phyloP scores from a whole-genome alignment of 2,113 vertebrate species.

The Anoplopoma fimbria region DNA sequence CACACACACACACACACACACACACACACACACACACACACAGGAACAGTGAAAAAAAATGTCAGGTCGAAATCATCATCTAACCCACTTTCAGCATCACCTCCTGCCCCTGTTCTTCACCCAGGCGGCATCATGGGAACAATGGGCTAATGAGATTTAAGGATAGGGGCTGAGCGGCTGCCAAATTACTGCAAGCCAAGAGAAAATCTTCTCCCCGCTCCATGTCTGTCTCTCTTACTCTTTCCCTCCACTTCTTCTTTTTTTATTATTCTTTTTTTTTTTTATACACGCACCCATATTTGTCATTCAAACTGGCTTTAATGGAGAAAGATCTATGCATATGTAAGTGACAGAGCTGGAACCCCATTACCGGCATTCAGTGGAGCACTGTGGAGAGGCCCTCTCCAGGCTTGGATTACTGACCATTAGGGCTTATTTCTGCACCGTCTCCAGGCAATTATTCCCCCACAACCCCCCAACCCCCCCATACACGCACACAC shows the following conservation, averaged over 20 bases:
- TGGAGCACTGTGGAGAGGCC: conserved; percentile 81
- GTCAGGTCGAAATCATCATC: conserved; percentile 63
- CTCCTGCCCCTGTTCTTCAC: conserved; percentile 66
- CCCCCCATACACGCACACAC: neutral
- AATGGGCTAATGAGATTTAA: conserved; percentile 85
- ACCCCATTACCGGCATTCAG: conserved; percentile 83
- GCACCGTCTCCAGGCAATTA: conserved; percentile 82
- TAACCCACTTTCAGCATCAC: conserved; percentile 80
- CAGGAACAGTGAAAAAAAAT: conserved; percentile 46
- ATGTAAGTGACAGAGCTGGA: conserved; percentile 84
- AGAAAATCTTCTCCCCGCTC: conserved; percentile 70
- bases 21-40: conserved; percentile 6
- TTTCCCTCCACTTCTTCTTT: conserved; percentile 41
- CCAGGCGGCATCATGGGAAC: conserved; percentile 84
- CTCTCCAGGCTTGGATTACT: conserved; percentile 83
- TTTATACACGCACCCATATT: conserved; percentile 78
- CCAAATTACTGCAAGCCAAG: conserved; percentile 80
- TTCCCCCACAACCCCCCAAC: conserved; percentile 50
- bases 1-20: conserved; percentile 7
- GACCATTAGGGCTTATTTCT: conserved; percentile 84
- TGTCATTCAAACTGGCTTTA: conserved; percentile 83
- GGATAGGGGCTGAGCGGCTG: conserved; percentile 73
- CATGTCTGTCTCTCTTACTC: conserved; percentile 50
- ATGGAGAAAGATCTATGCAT: conserved; percentile 84
- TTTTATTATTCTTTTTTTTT: conserved; percentile 39